Evolutionary conservation across 2,113 vertebrate species (phyloP).

Genomic region (Microcebus griseorufus): DNA sequence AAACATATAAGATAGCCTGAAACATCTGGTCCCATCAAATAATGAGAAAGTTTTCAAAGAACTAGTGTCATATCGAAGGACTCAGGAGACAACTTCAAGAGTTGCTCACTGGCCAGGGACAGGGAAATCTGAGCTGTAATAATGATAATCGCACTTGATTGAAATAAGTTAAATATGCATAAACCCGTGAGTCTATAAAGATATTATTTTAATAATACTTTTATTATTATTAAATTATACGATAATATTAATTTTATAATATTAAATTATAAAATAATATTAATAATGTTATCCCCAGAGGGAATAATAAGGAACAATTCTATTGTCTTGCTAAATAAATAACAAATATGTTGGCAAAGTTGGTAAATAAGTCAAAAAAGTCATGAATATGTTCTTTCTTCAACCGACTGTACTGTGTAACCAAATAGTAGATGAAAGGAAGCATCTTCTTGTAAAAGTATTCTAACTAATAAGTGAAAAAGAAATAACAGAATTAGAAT

Average conservation of each 20-base stretch:
- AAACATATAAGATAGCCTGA: background rate
- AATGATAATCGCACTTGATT: background rate
- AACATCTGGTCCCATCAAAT: background rate
- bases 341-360: background rate
- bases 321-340: background rate
- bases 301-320: background rate
- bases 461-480: constrained; percentile 3
- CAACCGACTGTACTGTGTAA: background rate
- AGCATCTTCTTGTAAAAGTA: background rate
- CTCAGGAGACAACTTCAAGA: background rate
- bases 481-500: background rate
- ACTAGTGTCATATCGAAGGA: background rate
- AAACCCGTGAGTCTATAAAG: background rate
- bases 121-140: background rate
- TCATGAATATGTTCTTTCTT: background rate
- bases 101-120: background rate
- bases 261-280: too few relatives aligned
- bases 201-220: background rate
- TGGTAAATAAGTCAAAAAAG: background rate
- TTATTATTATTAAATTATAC: too few relatives aligned
- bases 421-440: background rate
- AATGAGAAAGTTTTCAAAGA: background rate
- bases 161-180: background rate
- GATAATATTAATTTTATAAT: too few relatives aligned
- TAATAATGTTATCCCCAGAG: background rate